phyloP scores from a whole-genome alignment of 1,140 invertebrate species.

The Yoshiicerus persimilis region DNA sequence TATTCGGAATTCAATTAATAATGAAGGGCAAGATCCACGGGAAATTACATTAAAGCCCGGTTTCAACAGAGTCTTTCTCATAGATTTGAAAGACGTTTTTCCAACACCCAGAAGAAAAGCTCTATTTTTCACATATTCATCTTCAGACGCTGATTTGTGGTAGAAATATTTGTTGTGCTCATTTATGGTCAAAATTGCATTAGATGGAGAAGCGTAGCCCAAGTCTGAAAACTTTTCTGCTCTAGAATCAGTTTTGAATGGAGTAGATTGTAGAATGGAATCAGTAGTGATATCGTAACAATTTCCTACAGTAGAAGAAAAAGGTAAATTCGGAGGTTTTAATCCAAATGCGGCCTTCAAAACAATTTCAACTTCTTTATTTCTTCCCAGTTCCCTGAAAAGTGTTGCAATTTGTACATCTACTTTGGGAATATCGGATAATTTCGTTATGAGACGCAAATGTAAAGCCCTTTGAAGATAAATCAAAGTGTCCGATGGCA shows the following conservation, averaged over 20 bases:
- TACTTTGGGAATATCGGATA: neutral
- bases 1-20: neutral
- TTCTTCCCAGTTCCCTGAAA: neutral
- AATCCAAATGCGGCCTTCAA: neutral
- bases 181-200: neutral
- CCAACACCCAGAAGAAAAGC: neutral
- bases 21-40: neutral
- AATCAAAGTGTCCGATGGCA: neutral
- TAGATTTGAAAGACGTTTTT: neutral
- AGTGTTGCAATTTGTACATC: neutral
- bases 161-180: neutral
- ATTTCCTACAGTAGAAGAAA: neutral
- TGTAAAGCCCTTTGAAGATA: neutral
- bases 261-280: neutral
- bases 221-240: no score
- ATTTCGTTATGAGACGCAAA: neutral
- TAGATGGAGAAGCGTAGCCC: neutral
- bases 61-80: neutral
- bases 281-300: neutral
- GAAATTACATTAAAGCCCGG: neutral
- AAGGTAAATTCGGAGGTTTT: neutral
- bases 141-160: neutral
- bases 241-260: neutral
- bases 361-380: neutral
- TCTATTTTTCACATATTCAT: neutral